Evolutionary conservation across 2,888 invertebrate genomes (phyloP), one percentile per base, ranked within the genome.

Genomic region (Nineta flava): DNA sequence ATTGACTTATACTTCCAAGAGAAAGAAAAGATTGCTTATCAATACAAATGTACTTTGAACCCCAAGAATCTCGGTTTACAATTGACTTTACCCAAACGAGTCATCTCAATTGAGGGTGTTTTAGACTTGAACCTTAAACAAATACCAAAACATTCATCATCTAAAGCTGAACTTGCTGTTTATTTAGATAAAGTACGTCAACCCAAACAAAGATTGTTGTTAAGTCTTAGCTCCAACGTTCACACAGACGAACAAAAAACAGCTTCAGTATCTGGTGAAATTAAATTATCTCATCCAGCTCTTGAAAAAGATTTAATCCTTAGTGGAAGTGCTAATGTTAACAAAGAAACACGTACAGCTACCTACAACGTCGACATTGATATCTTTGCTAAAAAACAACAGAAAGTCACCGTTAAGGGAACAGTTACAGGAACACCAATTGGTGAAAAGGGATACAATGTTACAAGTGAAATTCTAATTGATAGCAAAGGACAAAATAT

Each of bases 161-260:
- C 79, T 55, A 75, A 76, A 49, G 73, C 77, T 9, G 83, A 84
- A 48, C 57, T 78, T 5, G 68, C 70, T 9, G 67, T 85, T 40
- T 84, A 82, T 62, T 64, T 84, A 48, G 82, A 88, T 67, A 83
- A 84, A 62, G 76, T 75, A 58, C 74, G 74, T 49, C 76, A 78
- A 54, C 83, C 84, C 0, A 72, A 77, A n/a, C 76, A 81, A 55
- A 84, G 80, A 60, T 75, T 81, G 0, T 70, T 74, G 1, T 59
- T 81, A 1, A 65, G 70, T 13, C 72, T 77, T 50, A 61, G 63
- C 41, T 65, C 77, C 1, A 76, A 83, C 54, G 55, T 77, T 3
- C 66, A 69, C 3, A 66, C 65, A 1, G 58, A 68, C 1, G 72
- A 76, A 3, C 66, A 72, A 2, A 66, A 72, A 47, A 67, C 64